Evolutionary conservation across 2,113 vertebrate species (phyloP), one percentile per base, ranked within the genome.

Genomic region (Machaerirhynchus nigripectus): DNA sequence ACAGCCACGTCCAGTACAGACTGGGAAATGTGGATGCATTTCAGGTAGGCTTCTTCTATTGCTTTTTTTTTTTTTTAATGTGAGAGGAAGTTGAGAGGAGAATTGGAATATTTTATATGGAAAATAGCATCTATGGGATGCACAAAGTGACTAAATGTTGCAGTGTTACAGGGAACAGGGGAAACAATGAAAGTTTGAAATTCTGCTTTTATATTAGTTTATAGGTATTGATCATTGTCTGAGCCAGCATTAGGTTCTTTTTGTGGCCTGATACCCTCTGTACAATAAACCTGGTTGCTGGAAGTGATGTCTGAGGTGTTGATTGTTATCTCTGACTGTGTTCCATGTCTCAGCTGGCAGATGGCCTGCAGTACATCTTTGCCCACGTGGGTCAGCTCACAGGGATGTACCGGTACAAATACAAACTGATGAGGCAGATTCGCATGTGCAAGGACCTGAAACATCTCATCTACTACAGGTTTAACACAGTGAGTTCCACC

Each of bases 401-500:
- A 0, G 99, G 99, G 73, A 99, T 99, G 99, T 99, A 99, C 97
- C 98, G 99, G 11, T 99, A 99, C 98, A 99, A 99, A 78, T 99
- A 99, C 98, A 99, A 99, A 97, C 96, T 99, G 95, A 99, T 99
- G 99, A 98, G 99, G 94, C 99, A 99, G 97, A 99, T 99, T 93
- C 98, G 99, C 10, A 99, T 99, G 99, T 99, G 99, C 98, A 99
- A 99, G 96, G 99, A 99, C 97, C 97, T 99, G 95, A 99, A 99
- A 88, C 99, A 99, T 97, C 99, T 99, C 61, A 99, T 99, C 97
- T 99, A 99, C 97, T 99, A 99, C 97, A 98, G 99, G 67, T 99
- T 99, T 96, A 99, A 99, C 96, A 99, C 99, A 1, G 99, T 99
- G 64, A 98, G 99, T 96, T 86, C 55, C n/a, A 50, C 27, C 23